phyloP scores from a whole-genome alignment of 2,113 vertebrate species.

The Elachura formosa region DNA sequence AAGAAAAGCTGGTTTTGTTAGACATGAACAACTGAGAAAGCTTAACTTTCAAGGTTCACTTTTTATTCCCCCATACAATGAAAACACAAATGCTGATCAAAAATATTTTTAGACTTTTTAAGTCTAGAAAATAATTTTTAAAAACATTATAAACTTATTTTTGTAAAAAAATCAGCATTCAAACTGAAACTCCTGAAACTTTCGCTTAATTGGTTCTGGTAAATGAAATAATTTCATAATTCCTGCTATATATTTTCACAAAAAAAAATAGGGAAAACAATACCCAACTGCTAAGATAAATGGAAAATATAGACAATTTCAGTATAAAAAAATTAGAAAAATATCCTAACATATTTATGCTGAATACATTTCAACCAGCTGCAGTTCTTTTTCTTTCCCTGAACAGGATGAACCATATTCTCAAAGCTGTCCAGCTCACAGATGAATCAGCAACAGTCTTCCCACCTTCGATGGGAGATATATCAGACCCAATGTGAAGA shows the following conservation, averaged over 20 bases:
- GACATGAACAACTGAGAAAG: background rate
- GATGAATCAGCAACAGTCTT: background rate
- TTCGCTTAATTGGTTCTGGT: background rate
- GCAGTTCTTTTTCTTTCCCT: fast-evolving
- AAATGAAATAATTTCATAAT: background rate
- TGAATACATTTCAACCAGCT: background rate
- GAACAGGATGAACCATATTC: too few relatives aligned
- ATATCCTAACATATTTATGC: background rate
- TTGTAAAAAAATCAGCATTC: background rate
- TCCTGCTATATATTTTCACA: background rate
- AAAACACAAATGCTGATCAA: background rate
- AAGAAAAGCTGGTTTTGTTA: background rate
- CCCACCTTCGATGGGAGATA: fast-evolving
- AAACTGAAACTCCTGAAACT: background rate
- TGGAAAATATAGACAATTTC: background rate
- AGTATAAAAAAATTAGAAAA: background rate
- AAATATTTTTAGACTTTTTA: background rate
- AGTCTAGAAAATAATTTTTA: background rate
- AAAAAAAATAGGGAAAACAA: background rate
- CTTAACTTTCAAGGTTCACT: background rate
- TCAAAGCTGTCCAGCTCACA: background rate
- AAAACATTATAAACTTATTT: too few relatives aligned
- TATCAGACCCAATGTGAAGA: background rate
- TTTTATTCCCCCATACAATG: background rate
- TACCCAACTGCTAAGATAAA: background rate